A percentile compares a stretch with the other conserved stretches of the same genome.
Evolutionary conservation across 1,140 invertebrate genomes (phyloP).

Genomic region (Bombyx mandarina): DNA sequence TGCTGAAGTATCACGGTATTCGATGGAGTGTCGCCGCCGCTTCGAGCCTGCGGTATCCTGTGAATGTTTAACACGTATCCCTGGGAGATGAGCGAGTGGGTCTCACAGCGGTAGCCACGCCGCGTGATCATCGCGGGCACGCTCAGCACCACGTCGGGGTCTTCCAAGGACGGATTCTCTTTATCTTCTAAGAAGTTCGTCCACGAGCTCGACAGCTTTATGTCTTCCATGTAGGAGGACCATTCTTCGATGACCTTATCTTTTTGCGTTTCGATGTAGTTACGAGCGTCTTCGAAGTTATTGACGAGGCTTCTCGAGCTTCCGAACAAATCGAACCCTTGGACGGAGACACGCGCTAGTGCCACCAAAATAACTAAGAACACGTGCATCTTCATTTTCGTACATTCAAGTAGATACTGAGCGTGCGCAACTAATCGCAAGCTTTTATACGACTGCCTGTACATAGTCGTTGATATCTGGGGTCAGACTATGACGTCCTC

Average conservation of each 20-base stretch:
- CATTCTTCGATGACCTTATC: slow-evolving; percentile 28
- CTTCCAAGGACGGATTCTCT: slow-evolving; percentile 20
- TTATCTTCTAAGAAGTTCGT: slow-evolving; percentile 35
- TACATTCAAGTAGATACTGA: too few relatives aligned
- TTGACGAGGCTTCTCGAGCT: too few relatives aligned
- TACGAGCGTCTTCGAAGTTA: slow-evolving; percentile 36
- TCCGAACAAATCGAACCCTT: too few relatives aligned
- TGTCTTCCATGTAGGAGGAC: slow-evolving; percentile 19
- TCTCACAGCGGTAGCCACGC: slow-evolving; percentile 79
- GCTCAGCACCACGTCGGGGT: slow-evolving; percentile 50
- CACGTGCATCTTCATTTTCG: too few relatives aligned
- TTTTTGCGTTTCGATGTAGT: slow-evolving; percentile 37
- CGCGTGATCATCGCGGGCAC: slow-evolving; percentile 72
- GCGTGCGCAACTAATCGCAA: too few relatives aligned
- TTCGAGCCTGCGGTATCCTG: slow-evolving; percentile 73
- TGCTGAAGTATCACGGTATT: slow-evolving; percentile 79
- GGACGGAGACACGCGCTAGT: too few relatives aligned
- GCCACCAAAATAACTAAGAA: too few relatives aligned
- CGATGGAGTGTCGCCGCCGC: slow-evolving; percentile 15
- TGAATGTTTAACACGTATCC: slow-evolving; percentile 82
- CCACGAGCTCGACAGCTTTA: slow-evolving; percentile 22
- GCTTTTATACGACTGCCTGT: too few relatives aligned
- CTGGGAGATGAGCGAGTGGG: slow-evolving; percentile 77
- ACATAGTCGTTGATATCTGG: too few relatives aligned
- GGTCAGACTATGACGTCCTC: too few relatives aligned